Evolutionary conservation across 1,140 invertebrate species (phyloP), one percentile per base, ranked within the genome.

Genomic region (Pemphigus obesinymphae): DNA sequence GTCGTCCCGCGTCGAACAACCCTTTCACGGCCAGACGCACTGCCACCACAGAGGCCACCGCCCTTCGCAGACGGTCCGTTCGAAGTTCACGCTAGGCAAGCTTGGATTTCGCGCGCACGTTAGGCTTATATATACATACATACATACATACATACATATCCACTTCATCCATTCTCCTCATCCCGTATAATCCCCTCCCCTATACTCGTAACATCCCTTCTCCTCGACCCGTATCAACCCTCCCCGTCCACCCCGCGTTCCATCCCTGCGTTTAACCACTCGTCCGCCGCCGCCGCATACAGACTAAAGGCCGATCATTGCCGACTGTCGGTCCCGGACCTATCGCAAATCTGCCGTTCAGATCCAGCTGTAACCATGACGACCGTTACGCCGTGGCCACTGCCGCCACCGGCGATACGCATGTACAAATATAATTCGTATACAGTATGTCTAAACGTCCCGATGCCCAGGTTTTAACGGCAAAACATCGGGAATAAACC

Each of bases 1-100:
- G 43, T 45, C 43, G 75, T 13, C 55, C 53, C 31, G 40, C 63
- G 70, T 15, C 72, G 72, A 76, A 50, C 76, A 63, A 80, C 76
- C 76, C 76, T 80, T 80, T 80, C 76, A 80, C 76, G 76, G 76
- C 76, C 76, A 80, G 76, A 80, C 76, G 76, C 76, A 50, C 50
- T 40, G 26, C 66, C 43, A 34, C 61, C 48, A 17, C 26, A 37
- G 45, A 50, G 72, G 72, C 50, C 37, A 61, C 75, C 75, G 75
- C 75, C 53, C 73, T 76, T 76, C 73, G 73, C 66, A 70, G 66
- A 70, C 66, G 50, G 75, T 61, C 55, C 53, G 75, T 31, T 80
- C 53, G 75, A 80, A 80, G 75, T 61, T 61, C 53, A 23, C 53
- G 75, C 53, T 80, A 53, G 75, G n/a, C 37, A n/a, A 72, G 20